Conservation (phyloP, 2,888 invertebrate genomes). For the Pyrrhosoma nymphula region DNA sequence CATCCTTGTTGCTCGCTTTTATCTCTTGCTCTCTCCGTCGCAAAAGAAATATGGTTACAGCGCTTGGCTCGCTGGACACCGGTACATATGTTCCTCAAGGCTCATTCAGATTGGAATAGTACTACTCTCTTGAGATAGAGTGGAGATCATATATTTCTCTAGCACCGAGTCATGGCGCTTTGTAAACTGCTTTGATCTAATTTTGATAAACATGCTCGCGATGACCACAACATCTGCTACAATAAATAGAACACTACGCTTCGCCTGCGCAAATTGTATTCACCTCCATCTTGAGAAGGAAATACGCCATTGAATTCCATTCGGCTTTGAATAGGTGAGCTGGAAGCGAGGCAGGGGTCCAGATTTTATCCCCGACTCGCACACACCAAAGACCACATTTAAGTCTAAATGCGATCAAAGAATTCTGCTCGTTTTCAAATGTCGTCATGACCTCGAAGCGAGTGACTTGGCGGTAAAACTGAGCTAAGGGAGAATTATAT, state of each 20-base stretch:
- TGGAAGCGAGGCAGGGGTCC: neutral
- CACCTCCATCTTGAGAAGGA: neutral
- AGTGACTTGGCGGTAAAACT: neutral
- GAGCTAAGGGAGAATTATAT: neutral
- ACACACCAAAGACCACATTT: neutral
- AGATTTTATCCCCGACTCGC: neutral
- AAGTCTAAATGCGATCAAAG: neutral
- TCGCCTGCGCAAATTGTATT: neutral
- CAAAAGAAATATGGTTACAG: neutral
- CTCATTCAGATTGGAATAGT: neutral
- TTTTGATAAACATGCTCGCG: slow-evolving; percentile 9
- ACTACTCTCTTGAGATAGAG: neutral
- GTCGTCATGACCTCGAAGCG: neutral
- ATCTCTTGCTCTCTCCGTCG: neutral
- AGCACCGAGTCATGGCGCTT: neutral
- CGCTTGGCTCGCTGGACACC: neutral
- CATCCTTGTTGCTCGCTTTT: slow-evolving; percentile 48
- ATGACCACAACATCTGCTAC: neutral
- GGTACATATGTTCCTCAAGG: neutral
- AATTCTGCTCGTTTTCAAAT: neutral
- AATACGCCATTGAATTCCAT: neutral
- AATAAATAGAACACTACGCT: neutral
- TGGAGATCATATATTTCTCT: neutral
- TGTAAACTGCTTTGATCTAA: slow-evolving; percentile 8
- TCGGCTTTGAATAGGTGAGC: neutral